Conservation (phyloP, 2,797 vertebrate species). For the Propithecus deckenii region DNA sequence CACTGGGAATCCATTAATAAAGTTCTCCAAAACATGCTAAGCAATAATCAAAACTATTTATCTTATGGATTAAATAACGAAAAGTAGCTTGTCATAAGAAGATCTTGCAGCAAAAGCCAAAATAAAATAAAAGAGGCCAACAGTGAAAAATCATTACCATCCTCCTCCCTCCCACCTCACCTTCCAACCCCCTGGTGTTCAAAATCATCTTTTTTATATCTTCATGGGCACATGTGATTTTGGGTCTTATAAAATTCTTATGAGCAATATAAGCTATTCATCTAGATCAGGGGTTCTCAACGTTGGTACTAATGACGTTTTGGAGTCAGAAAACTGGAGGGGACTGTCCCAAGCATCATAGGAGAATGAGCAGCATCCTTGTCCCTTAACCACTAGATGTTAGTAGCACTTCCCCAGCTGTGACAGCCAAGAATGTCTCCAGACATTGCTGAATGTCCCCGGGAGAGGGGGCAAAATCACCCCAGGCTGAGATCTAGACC, state of each 20-base stretch:
- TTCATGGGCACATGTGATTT: neutral
- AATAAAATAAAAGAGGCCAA: neutral
- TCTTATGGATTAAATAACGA: neutral
- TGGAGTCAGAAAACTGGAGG: neutral
- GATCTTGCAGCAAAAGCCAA: neutral
- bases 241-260: neutral
- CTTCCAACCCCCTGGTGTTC: neutral
- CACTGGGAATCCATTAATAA: neutral
- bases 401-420: neutral
- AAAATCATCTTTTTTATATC: neutral
- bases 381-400: too few species aligned
- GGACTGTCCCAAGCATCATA: neutral
- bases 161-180: accelerated
- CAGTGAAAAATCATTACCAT: neutral
- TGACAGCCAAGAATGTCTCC: neutral
- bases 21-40: neutral
- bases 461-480: neutral
- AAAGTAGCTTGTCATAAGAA: neutral
- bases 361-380: neutral
- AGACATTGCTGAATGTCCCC: neutral
- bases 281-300: neutral
- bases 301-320: neutral
- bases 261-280: neutral
- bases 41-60: slow-evolving; percentile 1
- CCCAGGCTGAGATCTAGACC: neutral